Conservation (phyloP, 92 coral and sea anemone genomes). For the Chrysogorgia sp. region DNA sequence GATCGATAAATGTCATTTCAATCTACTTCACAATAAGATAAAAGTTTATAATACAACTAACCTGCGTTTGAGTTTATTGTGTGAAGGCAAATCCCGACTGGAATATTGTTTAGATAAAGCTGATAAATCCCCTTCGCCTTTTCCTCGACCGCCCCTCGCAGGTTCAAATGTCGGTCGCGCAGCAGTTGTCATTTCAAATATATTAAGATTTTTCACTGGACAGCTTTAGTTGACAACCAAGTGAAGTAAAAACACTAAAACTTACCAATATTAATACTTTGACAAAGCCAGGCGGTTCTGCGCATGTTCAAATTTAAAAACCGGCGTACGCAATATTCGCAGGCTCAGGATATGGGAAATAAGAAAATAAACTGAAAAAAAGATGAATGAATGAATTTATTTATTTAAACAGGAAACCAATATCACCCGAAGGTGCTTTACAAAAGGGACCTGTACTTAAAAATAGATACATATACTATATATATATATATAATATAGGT, state of each 20-base stretch:
- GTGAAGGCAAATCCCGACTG: constrained; percentile 94
- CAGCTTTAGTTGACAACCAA: background rate
- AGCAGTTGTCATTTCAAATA: constrained; percentile 85
- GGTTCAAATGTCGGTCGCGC: constrained; percentile 99
- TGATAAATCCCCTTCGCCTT: constrained; percentile 94
- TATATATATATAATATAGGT: too few species aligned
- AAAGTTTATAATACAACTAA: constrained; percentile 10
- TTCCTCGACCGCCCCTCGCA: constrained; percentile 95
- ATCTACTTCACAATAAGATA: background rate
- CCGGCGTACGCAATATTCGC: too few species aligned
- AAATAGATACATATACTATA: too few species aligned
- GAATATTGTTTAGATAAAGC: constrained; percentile 97
- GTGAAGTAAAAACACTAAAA: background rate
- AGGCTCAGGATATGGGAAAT: too few species aligned
- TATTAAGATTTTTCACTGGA: background rate
- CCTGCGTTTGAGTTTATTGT: constrained; percentile 97
- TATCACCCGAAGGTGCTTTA: too few species aligned
- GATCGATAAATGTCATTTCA: background rate
- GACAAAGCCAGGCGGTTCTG: too few species aligned
- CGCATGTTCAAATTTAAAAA: too few species aligned
- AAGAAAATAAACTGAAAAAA: too few species aligned
- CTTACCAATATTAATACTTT: too few species aligned
- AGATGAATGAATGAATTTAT: too few species aligned
- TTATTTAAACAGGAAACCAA: too few species aligned
- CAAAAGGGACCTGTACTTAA: too few species aligned